phyloP scores from a whole-genome alignment of 2,888 invertebrate genomes.

The Sepiola atlantica region DNA sequence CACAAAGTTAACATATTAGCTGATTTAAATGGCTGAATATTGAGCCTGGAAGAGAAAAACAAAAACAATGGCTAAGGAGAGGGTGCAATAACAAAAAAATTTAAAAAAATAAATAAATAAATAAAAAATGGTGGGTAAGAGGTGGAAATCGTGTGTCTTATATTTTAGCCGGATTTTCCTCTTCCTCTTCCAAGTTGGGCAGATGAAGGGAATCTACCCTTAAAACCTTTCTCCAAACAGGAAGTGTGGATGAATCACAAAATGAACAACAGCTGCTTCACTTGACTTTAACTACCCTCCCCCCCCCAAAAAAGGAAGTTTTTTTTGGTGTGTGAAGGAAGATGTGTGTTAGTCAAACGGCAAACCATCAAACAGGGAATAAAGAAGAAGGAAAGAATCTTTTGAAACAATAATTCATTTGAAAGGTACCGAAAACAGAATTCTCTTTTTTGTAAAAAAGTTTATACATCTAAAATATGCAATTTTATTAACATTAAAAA shows the following conservation, averaged over 20 bases:
- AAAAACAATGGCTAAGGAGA: too few species aligned
- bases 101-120: too few species aligned
- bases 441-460: too few species aligned
- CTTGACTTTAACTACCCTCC: not conserved
- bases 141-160: too few species aligned
- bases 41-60: not conserved
- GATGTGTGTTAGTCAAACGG: not conserved
- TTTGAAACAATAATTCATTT: not conserved
- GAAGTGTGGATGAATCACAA: not conserved
- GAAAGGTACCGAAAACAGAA: not conserved
- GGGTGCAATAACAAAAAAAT: too few species aligned
- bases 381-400: not conserved
- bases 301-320: too few species aligned
- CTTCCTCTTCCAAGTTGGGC: not conserved
- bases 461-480: not conserved
- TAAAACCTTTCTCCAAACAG: not conserved
- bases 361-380: not conserved
- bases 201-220: not conserved
- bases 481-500: not conserved
- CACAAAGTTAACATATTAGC: not conserved
- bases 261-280: not conserved
- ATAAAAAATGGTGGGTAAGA: too few species aligned
- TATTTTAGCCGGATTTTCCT: conserved; percentile 35
- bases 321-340: not conserved
- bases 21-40: not conserved